Evolutionary conservation across 2,888 invertebrate species (phyloP), one percentile per base, ranked within the genome.

Genomic region (Archaeoteleia sp.): DNA sequence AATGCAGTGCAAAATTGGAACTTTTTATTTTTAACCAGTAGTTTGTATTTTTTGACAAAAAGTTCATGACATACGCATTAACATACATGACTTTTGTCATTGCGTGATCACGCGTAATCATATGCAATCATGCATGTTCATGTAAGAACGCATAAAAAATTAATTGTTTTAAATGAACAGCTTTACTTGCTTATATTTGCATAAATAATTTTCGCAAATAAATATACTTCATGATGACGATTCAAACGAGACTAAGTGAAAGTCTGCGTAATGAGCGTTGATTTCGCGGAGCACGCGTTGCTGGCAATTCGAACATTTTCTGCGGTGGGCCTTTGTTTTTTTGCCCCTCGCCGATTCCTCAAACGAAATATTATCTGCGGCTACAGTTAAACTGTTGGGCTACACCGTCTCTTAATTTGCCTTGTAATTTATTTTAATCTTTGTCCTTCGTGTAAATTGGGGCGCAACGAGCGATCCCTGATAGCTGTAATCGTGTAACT

Each of bases 291-390:
- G 51, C 46, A 67, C 57, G 57, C 57, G 49, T 68, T 63, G 58
- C 23, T 45, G 42, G 45, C 46, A 61, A 67, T 67, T 67, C 61
- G 55, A 61, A 51, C 60, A 55, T 61, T 54, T 61, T 61, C 67
- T 45, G 46, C 40, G 61, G 61, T 57, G 57, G 53, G 34, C 43
- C 45, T 53, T 61, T 51, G 30, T 51, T 61, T 60, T 61, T 37
- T 51, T 54, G 37, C 58, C 23, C 39, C 43, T 29, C 37, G 32
- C 55, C 49, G 53, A 61, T 55, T 30, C 34, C 13, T 51, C 45
- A 61, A 61, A 53, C 53, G 61, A 45, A 46, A 45, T 46, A 53
- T 46, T 53, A 61, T 32, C 39, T 34, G 53, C 29, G 23, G 40
- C 39, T 53, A 46, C 37, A 49, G 51, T 30, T 37, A 17, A 42